Base-by-base conservation (phyloP, 35 echinoderm and acorn worm genomes). In the Anneissia japonica region DNA sequence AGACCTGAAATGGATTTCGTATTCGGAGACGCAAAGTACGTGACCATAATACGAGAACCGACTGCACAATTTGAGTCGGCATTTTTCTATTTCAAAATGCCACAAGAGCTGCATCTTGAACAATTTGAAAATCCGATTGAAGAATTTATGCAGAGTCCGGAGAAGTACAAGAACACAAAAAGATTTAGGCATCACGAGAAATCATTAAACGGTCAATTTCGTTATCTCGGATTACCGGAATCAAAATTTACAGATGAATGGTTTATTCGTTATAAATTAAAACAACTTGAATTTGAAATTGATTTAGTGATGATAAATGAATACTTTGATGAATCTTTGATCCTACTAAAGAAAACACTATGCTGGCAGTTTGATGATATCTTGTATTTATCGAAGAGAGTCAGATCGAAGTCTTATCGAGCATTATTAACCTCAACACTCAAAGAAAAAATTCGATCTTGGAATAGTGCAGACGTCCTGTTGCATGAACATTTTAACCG, bases 401-500 rank as follows among this genome's bases (percentile, higher is more conserved):
- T 37, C 9, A 34, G 76, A 37, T 17, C 0, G 6, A 37, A 77
- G 2, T n/a, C n/a, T n/a, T n/a, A 64, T 64, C 16, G 32, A 77
- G 33, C 3, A 5, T 10, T 37, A 14, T 7, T 77, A 14, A 77
- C 19, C 23, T 17, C 3, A 35, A 10, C 16, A 31, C 30, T 77
- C 11, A 12, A 26, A 77, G 21, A 90, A 26, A 87, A 90, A 74
- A 87, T 97, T 30, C 78, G 80, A 16, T 32, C 73, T 34, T 93
- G 94, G 94, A 93, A 85, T 73, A 81, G 39, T 9, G 94, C 72
- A 36, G 94, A 97, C 55, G 34, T 90, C 21, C n/a, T 73, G 32
- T 72, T 97, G 6, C 93, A 97, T 79, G n/a, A 88, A 35, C 79
- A 93, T 56, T 93, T 97, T 72, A 97, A 97, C 79, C 7, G 40